Evolutionary conservation across 1,140 invertebrate species (phyloP).

Genomic region (Drosophila azteca): DNA sequence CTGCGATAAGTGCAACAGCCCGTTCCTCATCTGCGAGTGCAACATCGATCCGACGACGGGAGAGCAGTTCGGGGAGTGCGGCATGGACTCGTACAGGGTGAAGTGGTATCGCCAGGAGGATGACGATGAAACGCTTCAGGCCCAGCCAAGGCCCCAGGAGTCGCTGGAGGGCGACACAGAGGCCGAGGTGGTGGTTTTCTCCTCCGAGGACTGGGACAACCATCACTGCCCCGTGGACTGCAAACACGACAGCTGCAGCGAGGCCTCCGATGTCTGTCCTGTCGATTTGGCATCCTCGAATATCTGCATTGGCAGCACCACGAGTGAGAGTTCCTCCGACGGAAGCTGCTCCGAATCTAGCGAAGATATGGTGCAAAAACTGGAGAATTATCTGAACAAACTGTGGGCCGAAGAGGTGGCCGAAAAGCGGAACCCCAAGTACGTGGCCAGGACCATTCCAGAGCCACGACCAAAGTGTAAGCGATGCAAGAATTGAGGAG

Average conservation of each 20-base stretch:
- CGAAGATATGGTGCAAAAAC: constrained; percentile 30
- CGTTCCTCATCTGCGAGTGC: constrained; percentile 4
- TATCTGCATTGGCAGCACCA: too few relatives aligned
- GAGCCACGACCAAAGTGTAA: constrained; percentile 17
- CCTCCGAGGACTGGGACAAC: constrained; percentile 6
- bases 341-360: neutral
- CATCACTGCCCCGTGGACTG: constrained; percentile 70
- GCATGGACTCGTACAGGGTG: too few relatives aligned
- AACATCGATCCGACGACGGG: constrained; percentile 69
- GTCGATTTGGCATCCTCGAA: neutral
- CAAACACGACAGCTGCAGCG: constrained; percentile 42
- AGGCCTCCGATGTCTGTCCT: constrained; percentile 40
- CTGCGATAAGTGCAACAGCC: constrained; percentile 58
- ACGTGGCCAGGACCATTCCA: neutral
- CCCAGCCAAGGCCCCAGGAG: neutral
- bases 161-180: too few relatives aligned
- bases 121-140: neutral
- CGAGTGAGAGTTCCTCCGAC: too few relatives aligned
- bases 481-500: neutral
- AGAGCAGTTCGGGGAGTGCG: constrained; percentile 44
- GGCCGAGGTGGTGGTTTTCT: neutral
- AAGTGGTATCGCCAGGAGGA: constrained; percentile 54
- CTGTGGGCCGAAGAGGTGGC: constrained; percentile 67
- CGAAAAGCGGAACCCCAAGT: constrained; percentile 37
- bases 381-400: constrained; percentile 64